Conservation (phyloP, 2,888 invertebrate genomes). For the Watsonalla binaria region DNA sequence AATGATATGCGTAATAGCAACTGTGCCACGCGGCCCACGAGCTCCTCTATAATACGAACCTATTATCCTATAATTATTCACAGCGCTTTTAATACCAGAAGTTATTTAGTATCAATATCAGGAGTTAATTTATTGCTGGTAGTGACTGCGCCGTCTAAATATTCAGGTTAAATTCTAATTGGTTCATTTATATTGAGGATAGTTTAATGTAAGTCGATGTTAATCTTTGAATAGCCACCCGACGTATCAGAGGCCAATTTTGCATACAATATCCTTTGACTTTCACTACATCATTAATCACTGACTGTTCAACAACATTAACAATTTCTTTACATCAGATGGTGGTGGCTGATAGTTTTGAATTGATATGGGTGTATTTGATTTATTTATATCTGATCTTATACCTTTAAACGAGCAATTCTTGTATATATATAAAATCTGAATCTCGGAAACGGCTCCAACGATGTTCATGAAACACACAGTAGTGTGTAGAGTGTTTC, state of each 20-base stretch:
- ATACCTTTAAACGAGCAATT: no score
- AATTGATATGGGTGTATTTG: no score
- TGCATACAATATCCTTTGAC: conserved; percentile 35
- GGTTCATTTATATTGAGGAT: not conserved
- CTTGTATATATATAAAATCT: no score
- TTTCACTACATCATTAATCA: conserved; percentile 40
- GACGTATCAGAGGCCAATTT: conserved; percentile 26
- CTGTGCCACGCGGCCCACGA: no score
- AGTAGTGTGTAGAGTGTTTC: no score
- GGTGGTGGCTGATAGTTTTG: not conserved
- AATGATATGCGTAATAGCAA: no score
- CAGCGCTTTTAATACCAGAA: not conserved
- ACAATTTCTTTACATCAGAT: conserved; percentile 30
- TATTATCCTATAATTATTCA: not conserved
- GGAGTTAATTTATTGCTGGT: not conserved
- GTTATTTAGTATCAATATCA: not conserved
- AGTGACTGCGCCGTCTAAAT: not conserved
- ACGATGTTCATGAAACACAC: no score
- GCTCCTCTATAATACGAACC: not conserved
- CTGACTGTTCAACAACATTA: conserved; percentile 24
- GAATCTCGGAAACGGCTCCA: no score
- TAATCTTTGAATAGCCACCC: conserved; percentile 23
- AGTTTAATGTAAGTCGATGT: conserved; percentile 17
- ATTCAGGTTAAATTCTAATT: not conserved
- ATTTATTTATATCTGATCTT: no score